These are phyloP conservation scores for Drosophila sordidapex DNA, from an alignment of 2,888 invertebrate species.

Conservation along the genomic window DNA sequence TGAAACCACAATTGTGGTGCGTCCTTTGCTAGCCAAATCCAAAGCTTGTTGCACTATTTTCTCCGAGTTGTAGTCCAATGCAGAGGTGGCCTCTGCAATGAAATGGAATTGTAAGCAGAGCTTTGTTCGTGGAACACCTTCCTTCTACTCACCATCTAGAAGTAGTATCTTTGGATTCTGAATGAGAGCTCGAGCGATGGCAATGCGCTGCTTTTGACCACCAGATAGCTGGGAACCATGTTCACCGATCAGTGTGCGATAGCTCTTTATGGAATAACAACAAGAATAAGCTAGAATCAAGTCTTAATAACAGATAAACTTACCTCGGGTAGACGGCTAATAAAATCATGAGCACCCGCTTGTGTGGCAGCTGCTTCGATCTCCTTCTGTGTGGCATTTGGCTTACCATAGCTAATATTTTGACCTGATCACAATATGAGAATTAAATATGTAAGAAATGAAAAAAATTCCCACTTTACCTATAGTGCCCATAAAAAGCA, in stretches of 20 bases:
- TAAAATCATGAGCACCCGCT: conserved; percentile 92
- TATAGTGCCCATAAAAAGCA: conserved; percentile 92
- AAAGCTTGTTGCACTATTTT: conserved; percentile 92
- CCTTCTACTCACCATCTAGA: conserved; percentile 86
- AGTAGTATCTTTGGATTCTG: conserved; percentile 90
- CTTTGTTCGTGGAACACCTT: no score
- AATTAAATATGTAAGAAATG: neutral
- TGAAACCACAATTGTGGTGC: conserved; percentile 91
- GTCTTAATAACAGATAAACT: conserved; percentile 67
- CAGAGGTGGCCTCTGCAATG: conserved; percentile 90
- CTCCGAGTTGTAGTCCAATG: conserved; percentile 92
- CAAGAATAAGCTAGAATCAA: neutral
- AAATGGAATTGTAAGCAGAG: neutral
- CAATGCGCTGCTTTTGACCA: conserved; percentile 94
- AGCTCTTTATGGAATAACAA: conserved; percentile 86
- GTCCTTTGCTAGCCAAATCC: conserved; percentile 90
- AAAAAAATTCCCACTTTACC: conserved; percentile 43
- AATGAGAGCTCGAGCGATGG: conserved; percentile 93
- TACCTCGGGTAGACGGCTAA: conserved; percentile 90
- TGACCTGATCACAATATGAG: conserved; percentile 80
- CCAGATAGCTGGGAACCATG: conserved; percentile 92
- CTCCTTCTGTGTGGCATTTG: conserved; percentile 88
- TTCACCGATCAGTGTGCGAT: conserved; percentile 92
- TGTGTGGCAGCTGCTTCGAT: conserved; percentile 90
- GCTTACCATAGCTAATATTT: conserved; percentile 90